Conservation (phyloP, 2,113 vertebrate species). For the Atractosteus spatula region DNA sequence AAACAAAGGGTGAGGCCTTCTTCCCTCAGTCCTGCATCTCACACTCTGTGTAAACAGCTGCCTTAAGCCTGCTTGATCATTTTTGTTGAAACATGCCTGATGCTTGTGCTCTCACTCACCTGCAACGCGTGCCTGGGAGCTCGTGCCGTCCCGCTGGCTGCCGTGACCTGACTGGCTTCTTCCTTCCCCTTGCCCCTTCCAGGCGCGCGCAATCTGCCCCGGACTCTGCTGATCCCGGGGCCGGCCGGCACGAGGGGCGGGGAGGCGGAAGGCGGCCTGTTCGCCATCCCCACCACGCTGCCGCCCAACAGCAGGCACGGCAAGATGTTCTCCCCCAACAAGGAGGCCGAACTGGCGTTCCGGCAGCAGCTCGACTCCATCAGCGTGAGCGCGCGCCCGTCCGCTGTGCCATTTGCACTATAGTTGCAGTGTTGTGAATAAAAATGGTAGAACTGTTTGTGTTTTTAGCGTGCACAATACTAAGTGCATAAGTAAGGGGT, state of each 20-base stretch:
- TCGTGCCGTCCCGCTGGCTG: no score
- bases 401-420: not conserved
- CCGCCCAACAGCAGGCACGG: slow-evolving; percentile 92
- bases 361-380: slow-evolving; percentile 91
- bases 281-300: slow-evolving; percentile 89
- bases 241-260: slow-evolving; percentile 53
- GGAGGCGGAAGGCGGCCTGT: slow-evolving; percentile 81
- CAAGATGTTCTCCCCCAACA: slow-evolving; percentile 88
- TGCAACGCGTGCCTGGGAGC: no score
- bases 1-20: no score
- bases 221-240: slow-evolving; percentile 76
- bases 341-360: slow-evolving; percentile 86
- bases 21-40: no score
- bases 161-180: no score
- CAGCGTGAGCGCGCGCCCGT: slow-evolving; percentile 70
- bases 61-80: no score
- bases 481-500: not conserved
- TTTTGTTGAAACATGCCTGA: no score
- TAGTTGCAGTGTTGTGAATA: not conserved
- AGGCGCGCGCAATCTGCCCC: slow-evolving; percentile 83
- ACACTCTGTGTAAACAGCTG: no score
- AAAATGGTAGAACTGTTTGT: not conserved
- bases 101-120: no score
- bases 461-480: not conserved
- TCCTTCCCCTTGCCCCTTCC: not conserved